phyloP scores from a whole-genome alignment of 2,888 invertebrate genomes.

The Ariolimax columbianus region DNA sequence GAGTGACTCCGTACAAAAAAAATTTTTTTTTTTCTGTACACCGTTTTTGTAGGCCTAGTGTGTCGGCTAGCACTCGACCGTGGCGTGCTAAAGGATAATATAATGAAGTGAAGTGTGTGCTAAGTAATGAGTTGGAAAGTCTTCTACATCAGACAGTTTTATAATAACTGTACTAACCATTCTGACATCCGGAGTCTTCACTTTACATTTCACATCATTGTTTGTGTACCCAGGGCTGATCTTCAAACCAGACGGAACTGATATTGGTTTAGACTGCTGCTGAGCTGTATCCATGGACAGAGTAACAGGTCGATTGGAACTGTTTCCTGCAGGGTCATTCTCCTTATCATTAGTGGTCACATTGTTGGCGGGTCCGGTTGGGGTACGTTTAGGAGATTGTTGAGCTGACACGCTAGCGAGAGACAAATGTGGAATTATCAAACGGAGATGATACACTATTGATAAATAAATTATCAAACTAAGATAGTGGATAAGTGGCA shows the following conservation, averaged over 20 bases:
- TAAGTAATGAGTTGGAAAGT: too few species aligned
- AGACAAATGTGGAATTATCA: not conserved
- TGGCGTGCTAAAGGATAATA: too few species aligned
- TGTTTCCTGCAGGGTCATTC: not conserved
- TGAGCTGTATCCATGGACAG: conserved; percentile 28
- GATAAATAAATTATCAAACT: too few species aligned
- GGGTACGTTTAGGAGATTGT: conserved; percentile 39
- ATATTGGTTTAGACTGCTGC: conserved; percentile 26
- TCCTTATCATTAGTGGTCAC: conserved; percentile 27
- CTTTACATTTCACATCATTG: conserved; percentile 42
- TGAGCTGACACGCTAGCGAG: conserved; percentile 24
- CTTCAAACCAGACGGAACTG: conserved; percentile 30
- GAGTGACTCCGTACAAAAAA: too few species aligned
- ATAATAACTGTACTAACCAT: conserved; percentile 26
- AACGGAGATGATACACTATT: too few species aligned
- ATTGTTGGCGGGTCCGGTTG: not conserved
- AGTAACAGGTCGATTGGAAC: conserved; percentile 39
- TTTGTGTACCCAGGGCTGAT: not conserved
- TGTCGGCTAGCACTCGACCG: too few species aligned
- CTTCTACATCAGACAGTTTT: too few species aligned
- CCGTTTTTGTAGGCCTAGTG: too few species aligned
- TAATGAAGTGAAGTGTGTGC: too few species aligned
- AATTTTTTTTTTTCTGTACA: too few species aligned
- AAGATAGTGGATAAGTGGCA: too few species aligned
- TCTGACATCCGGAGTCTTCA: conserved; percentile 48